Conservation (phyloP, 2,797 vertebrate species). For the Rhynchotus rufescens region DNA sequence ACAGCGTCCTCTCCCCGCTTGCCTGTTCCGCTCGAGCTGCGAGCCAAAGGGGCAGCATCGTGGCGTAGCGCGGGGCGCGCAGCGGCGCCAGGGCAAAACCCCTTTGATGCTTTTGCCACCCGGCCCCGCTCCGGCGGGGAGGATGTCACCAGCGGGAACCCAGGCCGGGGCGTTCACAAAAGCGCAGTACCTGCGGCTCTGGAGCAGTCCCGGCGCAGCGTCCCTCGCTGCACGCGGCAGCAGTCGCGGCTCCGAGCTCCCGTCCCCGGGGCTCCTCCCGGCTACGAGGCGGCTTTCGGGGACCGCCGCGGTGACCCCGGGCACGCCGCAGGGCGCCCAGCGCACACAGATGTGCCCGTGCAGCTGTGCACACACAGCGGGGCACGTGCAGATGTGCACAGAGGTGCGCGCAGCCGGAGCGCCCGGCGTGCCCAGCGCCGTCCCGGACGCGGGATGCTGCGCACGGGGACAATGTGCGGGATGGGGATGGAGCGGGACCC, state of each 20-base stretch:
- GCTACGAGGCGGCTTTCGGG: not conserved
- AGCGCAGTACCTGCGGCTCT: not conserved
- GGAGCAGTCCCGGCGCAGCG: not conserved
- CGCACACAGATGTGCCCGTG: too few relatives aligned
- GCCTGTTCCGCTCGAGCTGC: not conserved
- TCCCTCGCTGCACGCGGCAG: too few relatives aligned
- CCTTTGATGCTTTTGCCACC: slow-evolving; percentile 4
- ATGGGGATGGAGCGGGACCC: too few relatives aligned
- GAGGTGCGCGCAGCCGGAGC: too few relatives aligned
- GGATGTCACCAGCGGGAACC: not conserved
- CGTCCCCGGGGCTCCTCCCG: not conserved
- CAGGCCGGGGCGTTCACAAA: not conserved
- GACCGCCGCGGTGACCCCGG: not conserved
- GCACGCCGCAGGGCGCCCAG: too few relatives aligned
- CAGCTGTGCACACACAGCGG: too few relatives aligned
- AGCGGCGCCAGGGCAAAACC: not conserved
- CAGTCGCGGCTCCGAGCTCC: not conserved
- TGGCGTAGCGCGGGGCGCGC: too few relatives aligned
- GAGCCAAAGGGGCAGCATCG: not conserved
- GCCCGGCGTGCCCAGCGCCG: too few relatives aligned
- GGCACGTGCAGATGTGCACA: too few relatives aligned
- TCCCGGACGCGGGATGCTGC: too few relatives aligned
- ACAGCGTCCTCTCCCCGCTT: not conserved
- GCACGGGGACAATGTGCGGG: too few relatives aligned
- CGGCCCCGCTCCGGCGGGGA: not conserved